Conservation (phyloP, 2,888 invertebrate species). For the Rhingia rostrata region DNA sequence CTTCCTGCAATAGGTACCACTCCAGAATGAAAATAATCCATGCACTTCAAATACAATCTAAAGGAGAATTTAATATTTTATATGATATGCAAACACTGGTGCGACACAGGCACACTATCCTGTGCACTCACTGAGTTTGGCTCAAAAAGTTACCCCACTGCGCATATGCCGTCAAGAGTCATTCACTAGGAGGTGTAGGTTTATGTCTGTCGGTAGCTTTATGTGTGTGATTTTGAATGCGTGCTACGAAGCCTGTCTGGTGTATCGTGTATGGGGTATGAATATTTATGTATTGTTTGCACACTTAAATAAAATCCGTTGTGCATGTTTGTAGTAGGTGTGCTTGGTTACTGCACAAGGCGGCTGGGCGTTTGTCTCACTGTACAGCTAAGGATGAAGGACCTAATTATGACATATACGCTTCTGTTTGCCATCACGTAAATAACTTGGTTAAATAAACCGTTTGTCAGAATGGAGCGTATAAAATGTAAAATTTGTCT, state of each 20-base stretch:
- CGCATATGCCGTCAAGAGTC: not conserved
- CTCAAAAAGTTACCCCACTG: not conserved
- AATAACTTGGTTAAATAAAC: conserved; percentile 71
- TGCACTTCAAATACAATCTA: conserved; percentile 68
- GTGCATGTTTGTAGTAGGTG: conserved; percentile 17
- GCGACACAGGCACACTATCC: not conserved
- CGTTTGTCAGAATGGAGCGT: conserved; percentile 58
- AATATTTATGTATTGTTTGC: conserved; percentile 72
- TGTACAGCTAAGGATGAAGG: conserved; percentile 17
- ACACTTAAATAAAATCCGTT: conserved; percentile 65
- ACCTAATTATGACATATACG: conserved; percentile 72
- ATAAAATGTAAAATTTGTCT: conserved; percentile 55
- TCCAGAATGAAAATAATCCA: conserved; percentile 60
- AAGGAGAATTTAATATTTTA: conserved; percentile 61
- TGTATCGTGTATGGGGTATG: conserved; percentile 44
- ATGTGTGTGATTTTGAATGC: conserved; percentile 28
- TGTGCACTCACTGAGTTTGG: not conserved
- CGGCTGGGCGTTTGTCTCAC: not conserved
- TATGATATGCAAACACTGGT: conserved; percentile 55
- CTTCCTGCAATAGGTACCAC: conserved; percentile 29
- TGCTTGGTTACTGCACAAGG: not conserved
- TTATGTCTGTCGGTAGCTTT: not conserved
- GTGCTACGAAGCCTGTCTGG: conserved; percentile 42
- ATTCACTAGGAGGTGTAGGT: not conserved
- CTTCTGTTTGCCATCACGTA: conserved; percentile 71